Conservation (phyloP, 2,888 invertebrate genomes). For the Synanthedon formicaeformis region DNA sequence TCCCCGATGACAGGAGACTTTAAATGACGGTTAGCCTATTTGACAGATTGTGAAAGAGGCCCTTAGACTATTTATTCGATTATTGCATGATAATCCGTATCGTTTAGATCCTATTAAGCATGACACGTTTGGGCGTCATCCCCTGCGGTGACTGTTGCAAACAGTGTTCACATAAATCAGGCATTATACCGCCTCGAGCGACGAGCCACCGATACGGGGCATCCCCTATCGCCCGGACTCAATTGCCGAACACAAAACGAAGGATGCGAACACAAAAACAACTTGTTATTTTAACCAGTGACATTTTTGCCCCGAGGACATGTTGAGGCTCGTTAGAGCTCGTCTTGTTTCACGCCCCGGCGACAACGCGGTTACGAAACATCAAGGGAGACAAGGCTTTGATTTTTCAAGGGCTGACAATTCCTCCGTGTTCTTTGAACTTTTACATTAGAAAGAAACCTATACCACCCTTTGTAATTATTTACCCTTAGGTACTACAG, state of each 20-base stretch:
- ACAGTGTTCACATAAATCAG: conserved; percentile 32
- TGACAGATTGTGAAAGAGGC: no score
- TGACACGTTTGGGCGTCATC: conserved; percentile 13
- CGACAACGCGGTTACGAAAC: conserved; percentile 20
- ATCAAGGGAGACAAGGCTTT: conserved; percentile 36
- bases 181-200: conserved; percentile 25
- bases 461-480: no score
- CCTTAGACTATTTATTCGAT: no score
- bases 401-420: conserved; percentile 35
- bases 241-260: conserved; percentile 28
- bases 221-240: conserved; percentile 22
- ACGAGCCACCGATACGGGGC: conserved; percentile 9
- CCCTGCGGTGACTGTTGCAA: conserved; percentile 19
- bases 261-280: conserved; percentile 15
- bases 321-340: conserved; percentile 37
- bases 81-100: no score
- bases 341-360: conserved; percentile 44
- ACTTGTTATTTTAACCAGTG: conserved; percentile 30
- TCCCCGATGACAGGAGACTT: no score
- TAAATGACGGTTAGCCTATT: no score
- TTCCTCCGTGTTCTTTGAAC: conserved; percentile 33
- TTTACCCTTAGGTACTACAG: no score
- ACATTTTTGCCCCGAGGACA: conserved; percentile 26
- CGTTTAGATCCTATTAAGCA: background rate
- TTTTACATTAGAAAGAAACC: conserved; percentile 16